Conservation (phyloP, 2,113 vertebrate species). For the Bagarius yarrelli region DNA sequence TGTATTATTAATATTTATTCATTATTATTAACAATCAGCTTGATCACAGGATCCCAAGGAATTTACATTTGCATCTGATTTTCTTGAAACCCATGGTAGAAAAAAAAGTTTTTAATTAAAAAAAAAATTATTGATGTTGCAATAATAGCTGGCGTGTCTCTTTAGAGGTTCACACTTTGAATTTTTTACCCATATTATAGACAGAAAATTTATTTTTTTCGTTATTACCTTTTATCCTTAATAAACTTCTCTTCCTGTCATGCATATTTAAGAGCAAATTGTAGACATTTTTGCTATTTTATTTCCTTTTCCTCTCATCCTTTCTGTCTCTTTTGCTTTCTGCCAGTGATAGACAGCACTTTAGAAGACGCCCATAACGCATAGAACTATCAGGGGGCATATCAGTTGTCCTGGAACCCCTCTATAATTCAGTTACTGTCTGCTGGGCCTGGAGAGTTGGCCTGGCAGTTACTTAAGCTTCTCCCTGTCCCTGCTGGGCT, state of each 20-base stretch:
- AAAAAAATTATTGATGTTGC: not conserved
- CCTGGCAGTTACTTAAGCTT: slow-evolving; percentile 49
- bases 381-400: slow-evolving; percentile 48
- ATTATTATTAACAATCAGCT: not conserved
- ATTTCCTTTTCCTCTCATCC: no score
- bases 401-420: slow-evolving; percentile 52
- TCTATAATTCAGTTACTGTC: slow-evolving; percentile 52
- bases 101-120: not conserved
- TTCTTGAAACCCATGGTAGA: not conserved
- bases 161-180: not conserved
- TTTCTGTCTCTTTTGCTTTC: not conserved
- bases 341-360: slow-evolving; percentile 29
- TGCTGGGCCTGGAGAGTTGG: slow-evolving; percentile 43
- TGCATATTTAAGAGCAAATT: not conserved
- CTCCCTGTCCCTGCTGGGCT: slow-evolving; percentile 36
- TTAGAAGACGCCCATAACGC: slow-evolving; percentile 43
- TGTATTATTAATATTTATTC: not conserved
- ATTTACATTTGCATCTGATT: not conserved
- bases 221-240: not conserved
- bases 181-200: not conserved
- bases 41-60: no score
- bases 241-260: not conserved
- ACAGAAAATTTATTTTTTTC: not conserved
- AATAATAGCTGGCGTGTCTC: not conserved
- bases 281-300: not conserved